Base-by-base conservation (phyloP, 2,113 vertebrate species). In the Labeo catla region DNA sequence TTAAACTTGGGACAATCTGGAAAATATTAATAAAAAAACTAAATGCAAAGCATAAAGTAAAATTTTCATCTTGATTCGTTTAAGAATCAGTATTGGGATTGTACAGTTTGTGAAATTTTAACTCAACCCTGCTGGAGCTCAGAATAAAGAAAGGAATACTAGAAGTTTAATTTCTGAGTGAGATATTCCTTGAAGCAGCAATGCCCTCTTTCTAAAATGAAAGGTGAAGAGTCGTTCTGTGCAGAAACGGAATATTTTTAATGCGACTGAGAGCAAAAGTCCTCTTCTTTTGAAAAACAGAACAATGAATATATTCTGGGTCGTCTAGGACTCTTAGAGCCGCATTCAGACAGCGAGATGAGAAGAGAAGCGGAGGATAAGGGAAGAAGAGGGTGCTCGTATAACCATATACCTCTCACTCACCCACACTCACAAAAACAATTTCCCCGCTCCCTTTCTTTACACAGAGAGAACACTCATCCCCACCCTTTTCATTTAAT, bases 401-500 rank as follows among this genome's bases (percentile, higher is more conserved):
- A 61, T 81, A 34, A 52, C 54, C 4, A 19, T 36, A 66, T 11
- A 61, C 8, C 74, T 43, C 57, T 57, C 80, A 28, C 39, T 36
- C 59, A 54, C 52, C 43, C 59, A 68, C 45, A 52, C 81, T 79
- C 61, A 85, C 54, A 82, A 73, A 82, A 72, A 86, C 76, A 36
- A 47, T 61, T 43, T 50, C 43, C 73, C 21, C 9, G 4, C 28
- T 61, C 21, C 8, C 13, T 76, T 57, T 47, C 79, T 81, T 84
- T 70, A 59, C 45, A 36, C 84, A 54, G 70, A 57, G 76, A 79
- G n/a, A 39, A 81, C 15, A 45, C 85, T 86, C 59, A 43, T 70
- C 12, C 83, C 11, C 36, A 70, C 86, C 66, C 15, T 74, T 82
- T 79, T 86, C 77, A 81, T 86, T 87, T 54, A 65, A 91, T 87